Percentiles rank a stretch among this genome's conserved stretches.
Evolutionary conservation across 2,797 vertebrate species (phyloP).

Genomic region (Monodelphis domestica): DNA sequence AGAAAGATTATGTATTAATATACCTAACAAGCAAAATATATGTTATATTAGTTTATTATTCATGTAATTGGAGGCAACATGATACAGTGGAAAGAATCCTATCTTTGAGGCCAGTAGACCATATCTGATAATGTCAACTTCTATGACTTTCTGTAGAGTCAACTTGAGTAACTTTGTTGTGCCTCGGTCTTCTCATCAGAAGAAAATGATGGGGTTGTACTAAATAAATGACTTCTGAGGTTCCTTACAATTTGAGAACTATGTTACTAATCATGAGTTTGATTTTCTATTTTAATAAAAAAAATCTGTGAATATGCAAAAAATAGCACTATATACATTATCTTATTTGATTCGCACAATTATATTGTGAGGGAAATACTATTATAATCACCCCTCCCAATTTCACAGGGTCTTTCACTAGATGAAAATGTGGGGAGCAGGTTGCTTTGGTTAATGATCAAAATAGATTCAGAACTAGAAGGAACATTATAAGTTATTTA

Average conservation of each 20-base stretch:
- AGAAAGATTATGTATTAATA: not conserved
- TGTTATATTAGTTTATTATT: not conserved
- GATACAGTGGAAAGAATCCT: not conserved
- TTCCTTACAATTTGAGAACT: not conserved
- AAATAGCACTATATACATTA: not conserved
- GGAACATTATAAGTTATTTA: too few relatives aligned
- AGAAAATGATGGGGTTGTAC: not conserved
- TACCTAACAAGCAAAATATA: not conserved
- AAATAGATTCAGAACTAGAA: too few relatives aligned
- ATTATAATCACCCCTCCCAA: not conserved
- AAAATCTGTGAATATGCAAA: not conserved
- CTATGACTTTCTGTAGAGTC: not conserved
- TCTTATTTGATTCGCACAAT: not conserved
- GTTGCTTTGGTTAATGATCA: too few relatives aligned
- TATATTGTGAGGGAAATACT: not conserved
- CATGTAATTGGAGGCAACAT: not conserved
- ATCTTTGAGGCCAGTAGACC: not conserved
- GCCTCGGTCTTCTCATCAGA: not conserved
- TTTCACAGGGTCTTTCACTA: not conserved
- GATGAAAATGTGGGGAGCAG: not conserved
- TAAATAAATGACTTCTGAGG: not conserved
- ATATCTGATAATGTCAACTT: not conserved
- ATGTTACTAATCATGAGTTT: not conserved
- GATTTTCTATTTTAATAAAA: not conserved
- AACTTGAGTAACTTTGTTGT: not conserved